These are phyloP conservation scores for Acanthosepion esculentum DNA, from an alignment of 2,888 invertebrate species.

Conservation along the genomic window DNA sequence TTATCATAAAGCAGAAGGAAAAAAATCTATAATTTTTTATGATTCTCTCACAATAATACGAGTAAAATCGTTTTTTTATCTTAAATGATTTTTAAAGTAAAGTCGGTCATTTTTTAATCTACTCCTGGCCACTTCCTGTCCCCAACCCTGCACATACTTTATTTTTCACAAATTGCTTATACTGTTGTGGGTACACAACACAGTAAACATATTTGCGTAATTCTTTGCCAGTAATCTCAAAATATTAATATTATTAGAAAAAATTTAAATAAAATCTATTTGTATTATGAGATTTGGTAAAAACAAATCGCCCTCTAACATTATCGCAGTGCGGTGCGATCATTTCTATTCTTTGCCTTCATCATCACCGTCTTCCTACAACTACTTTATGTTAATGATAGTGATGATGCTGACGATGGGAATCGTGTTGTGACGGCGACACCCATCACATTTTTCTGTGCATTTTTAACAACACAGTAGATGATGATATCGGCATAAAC, in stretches of 20 bases:
- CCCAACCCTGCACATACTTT: no score
- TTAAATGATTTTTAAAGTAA: no score
- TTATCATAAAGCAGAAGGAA: no score
- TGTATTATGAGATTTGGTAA: background rate
- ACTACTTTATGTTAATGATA: conserved; percentile 11
- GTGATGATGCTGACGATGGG: background rate
- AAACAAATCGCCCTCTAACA: background rate
- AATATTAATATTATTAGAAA: background rate
- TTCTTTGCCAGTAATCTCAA: background rate
- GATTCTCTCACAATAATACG: no score
- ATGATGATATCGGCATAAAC: background rate
- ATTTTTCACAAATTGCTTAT: no score
- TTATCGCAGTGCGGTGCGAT: conserved; percentile 24
- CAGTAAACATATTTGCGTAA: no score
- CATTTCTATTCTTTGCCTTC: background rate
- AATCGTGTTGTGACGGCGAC: background rate
- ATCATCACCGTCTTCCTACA: background rate
- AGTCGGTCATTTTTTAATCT: no score
- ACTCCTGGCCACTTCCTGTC: no score
- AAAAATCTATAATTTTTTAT: no score
- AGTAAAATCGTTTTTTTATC: no score
- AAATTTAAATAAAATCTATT: background rate
- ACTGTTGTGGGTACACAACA: no score
- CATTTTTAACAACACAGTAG: conserved; percentile 11
- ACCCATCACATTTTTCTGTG: background rate